Conservation (phyloP, 2,888 invertebrate species). For the Camponotus fellah region DNA sequence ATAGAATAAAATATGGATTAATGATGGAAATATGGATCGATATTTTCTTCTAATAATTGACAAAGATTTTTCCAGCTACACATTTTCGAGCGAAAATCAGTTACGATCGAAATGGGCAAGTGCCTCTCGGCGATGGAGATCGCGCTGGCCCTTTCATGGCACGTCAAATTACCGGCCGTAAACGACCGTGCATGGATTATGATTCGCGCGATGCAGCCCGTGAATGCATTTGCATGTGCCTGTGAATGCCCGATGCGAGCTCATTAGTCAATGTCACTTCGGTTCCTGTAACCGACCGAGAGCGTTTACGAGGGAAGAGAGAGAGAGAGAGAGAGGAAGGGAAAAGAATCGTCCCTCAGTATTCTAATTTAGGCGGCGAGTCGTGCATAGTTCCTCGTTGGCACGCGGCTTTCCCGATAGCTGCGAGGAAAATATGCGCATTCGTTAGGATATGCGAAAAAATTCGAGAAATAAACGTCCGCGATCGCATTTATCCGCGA, state of each 20-base stretch:
- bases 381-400: slow-evolving; percentile 62
- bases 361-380: slow-evolving; percentile 70
- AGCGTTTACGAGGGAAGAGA: slow-evolving; percentile 19
- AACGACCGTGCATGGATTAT: slow-evolving; percentile 48
- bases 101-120: slow-evolving; percentile 25
- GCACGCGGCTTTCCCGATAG: slow-evolving; percentile 55
- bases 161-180: slow-evolving; percentile 52
- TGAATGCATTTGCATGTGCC: slow-evolving; percentile 51
- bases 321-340: neutral
- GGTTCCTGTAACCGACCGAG: slow-evolving; percentile 41
- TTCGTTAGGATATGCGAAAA: slow-evolving; percentile 63
- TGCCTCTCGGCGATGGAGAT: neutral
- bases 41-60: slow-evolving; percentile 12
- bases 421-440: slow-evolving; percentile 70
- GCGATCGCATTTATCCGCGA: slow-evolving; percentile 51
- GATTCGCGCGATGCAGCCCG: slow-evolving; percentile 41
- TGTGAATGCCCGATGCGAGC: slow-evolving; percentile 57
- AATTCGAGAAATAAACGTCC: slow-evolving; percentile 65
- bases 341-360: slow-evolving; percentile 50
- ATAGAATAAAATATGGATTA: neutral
- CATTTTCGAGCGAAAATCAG: slow-evolving; percentile 11
- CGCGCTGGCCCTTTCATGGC: slow-evolving; percentile 35
- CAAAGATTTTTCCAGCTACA: neutral
- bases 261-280: slow-evolving; percentile 68
- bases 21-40: neutral